These are phyloP conservation scores for Noctua comes DNA, from an alignment of 2,888 invertebrate genomes.

Conservation along the genomic window DNA sequence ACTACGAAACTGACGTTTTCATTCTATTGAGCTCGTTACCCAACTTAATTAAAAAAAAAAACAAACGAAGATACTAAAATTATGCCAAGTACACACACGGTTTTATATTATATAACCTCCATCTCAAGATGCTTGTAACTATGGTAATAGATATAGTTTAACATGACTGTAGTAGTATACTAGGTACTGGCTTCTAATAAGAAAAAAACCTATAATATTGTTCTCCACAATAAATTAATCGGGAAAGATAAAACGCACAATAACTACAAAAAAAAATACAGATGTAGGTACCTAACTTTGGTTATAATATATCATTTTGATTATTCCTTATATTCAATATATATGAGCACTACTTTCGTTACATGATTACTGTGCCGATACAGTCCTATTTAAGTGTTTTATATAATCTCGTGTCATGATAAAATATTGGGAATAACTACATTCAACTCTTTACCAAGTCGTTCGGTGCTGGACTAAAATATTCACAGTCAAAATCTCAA, in stretches of 20 bases:
- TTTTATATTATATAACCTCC: slow-evolving; percentile 1
- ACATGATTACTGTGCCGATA: slow-evolving; percentile 70
- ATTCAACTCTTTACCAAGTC: slow-evolving; percentile 53
- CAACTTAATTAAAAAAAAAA: slow-evolving; percentile 52
- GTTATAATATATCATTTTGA: slow-evolving; percentile 54
- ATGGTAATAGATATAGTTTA: background rate
- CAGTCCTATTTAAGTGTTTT: slow-evolving; percentile 68
- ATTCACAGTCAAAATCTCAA: slow-evolving; percentile 51
- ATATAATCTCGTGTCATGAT: slow-evolving; percentile 56
- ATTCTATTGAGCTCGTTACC: slow-evolving; percentile 74
- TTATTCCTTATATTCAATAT: slow-evolving; percentile 63
- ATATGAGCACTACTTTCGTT: slow-evolving; percentile 67
- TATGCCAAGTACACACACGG: slow-evolving; percentile 41
- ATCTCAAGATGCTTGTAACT: background rate
- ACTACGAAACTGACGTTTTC: slow-evolving; percentile 74
- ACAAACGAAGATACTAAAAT: slow-evolving; percentile 1
- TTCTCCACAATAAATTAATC: slow-evolving; percentile 14
- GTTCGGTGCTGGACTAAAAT: slow-evolving; percentile 47
- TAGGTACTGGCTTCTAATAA: slow-evolving; percentile 35
- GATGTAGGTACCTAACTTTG: slow-evolving; percentile 39
- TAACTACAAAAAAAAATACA: slow-evolving; percentile 41
- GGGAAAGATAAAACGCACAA: slow-evolving; percentile 30
- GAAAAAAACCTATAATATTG: slow-evolving; percentile 1
- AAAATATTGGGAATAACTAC: slow-evolving; percentile 61
- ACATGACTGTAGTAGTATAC: slow-evolving; percentile 4